Evolutionary conservation across 1,140 invertebrate species (phyloP), one percentile per base, ranked within the genome.

Genomic region (Mercenaria mercenaria): DNA sequence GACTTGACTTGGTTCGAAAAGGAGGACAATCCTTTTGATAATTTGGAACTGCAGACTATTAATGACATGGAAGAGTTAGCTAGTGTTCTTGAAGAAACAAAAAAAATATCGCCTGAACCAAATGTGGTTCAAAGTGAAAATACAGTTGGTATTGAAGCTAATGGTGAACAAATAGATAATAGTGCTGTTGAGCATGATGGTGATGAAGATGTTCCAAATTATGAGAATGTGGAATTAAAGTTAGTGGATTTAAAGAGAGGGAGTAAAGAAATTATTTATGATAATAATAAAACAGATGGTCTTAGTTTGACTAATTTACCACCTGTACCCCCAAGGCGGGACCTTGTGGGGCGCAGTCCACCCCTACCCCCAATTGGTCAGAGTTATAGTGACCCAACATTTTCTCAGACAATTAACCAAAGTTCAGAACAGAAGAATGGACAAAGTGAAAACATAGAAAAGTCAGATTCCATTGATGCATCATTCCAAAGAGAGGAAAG

Each of bases 11-110:
- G 89, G 91, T 94, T 94, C 93, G 93, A 94, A 83, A 89, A 91
- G 26, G 93, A 92, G 64, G 92, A 91, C 52, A 92, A 94, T 84
- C 92, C 93, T 13, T 94, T 94, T 93, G 92, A 94, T 59, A 92
- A 93, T 69, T 52, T 94, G 34, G 92, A 93, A 72, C 86, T 92
- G n/a, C 92, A 94, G 79, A 91, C 91, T 32, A 89, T 94, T 29
- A 91, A 94, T 90, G 93, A 92, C 18, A 91, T 93, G 90, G 93
- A 93, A 32, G 93, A 94, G 67, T 41, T 94, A 59, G 91, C 91
- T 26, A 91, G 77, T 34, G 69, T 93, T 76, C 79, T 93, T 69
- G 64, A 41, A 29, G 59, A 87, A 81, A 69, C 69, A 41, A 82
- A 61, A 43, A 72, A 90, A 20, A 69, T 74, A 2, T 72, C 82